phyloP scores from a whole-genome alignment of 2,113 vertebrate genomes.

The Rynchops niger region DNA sequence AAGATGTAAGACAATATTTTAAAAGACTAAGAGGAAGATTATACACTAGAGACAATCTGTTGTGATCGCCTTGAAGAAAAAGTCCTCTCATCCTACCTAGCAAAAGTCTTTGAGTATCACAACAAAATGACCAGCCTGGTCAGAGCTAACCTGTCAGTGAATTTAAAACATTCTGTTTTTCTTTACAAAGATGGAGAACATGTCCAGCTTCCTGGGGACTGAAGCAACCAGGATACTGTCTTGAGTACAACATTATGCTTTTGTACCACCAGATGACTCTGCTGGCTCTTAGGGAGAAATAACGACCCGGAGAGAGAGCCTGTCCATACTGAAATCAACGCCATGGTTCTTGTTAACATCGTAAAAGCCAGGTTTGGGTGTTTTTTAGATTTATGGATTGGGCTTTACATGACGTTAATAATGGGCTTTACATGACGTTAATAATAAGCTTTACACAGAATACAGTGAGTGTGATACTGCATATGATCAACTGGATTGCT shows the following conservation, averaged over 20 bases:
- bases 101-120: background rate
- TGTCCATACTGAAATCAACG: background rate
- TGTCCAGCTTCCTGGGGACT: background rate
- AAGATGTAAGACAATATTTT: background rate
- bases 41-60: background rate
- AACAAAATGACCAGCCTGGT: background rate
- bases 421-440: background rate
- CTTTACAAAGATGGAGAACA: background rate
- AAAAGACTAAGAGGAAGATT: background rate
- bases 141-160: background rate
- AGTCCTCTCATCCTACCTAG: background rate
- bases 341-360: background rate
- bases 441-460: background rate
- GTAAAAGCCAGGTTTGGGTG: background rate
- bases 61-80: background rate
- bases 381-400: background rate
- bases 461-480: background rate
- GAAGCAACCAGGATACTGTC: background rate
- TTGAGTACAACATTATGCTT: background rate
- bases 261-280: background rate
- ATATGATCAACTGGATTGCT: background rate
- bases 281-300: background rate
- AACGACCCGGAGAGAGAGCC: background rate
- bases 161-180: background rate
- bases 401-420: background rate